Percentiles rank a stretch among this genome's conserved stretches.
These are phyloP conservation scores for Cnemophilus loriae DNA, from an alignment of 2,113 vertebrate genomes.

Conservation along the genomic window DNA sequence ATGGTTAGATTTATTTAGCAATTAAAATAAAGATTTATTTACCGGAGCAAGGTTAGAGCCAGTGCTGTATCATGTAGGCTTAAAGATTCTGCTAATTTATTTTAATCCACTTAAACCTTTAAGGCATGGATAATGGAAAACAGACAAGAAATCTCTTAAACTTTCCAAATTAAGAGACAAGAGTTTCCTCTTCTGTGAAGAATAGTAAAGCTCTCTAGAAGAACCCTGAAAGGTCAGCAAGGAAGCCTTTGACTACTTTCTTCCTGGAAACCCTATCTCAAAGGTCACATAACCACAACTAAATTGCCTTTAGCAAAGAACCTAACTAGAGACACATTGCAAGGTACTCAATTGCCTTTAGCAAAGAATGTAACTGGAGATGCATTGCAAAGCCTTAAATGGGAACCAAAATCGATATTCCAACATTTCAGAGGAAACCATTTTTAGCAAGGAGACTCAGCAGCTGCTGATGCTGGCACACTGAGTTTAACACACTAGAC, in stretches of 20 bases:
- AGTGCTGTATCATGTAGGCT: slow-evolving; percentile 13
- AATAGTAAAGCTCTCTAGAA: background rate
- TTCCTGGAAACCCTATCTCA: slow-evolving; percentile 41
- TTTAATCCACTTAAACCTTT: slow-evolving; percentile 69
- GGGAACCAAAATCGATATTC: slow-evolving; percentile 41
- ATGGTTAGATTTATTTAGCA: slow-evolving; percentile 18
- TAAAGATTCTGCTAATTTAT: slow-evolving; percentile 68
- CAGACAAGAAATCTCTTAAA: slow-evolving; percentile 34
- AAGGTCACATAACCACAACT: slow-evolving; percentile 60
- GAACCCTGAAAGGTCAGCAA: slow-evolving; percentile 50
- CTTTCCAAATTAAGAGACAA: slow-evolving; percentile 34
- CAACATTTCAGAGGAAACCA: slow-evolving; percentile 25
- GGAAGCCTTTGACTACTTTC: slow-evolving; percentile 28
- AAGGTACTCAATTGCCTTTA: slow-evolving; percentile 31
- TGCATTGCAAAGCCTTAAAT: slow-evolving; percentile 10
- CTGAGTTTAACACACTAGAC: background rate
- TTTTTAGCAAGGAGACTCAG: background rate
- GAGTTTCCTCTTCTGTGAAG: background rate
- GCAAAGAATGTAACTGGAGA: slow-evolving; percentile 34
- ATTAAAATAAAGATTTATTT: slow-evolving; percentile 47
- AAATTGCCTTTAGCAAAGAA: slow-evolving; percentile 33
- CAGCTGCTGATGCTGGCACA: background rate
- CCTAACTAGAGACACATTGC: slow-evolving; percentile 33
- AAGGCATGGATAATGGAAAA: slow-evolving; percentile 53
- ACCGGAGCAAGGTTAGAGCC: background rate